Base-by-base conservation (phyloP, 1,140 invertebrate species). In the Pemphigus obesinymphae region DNA sequence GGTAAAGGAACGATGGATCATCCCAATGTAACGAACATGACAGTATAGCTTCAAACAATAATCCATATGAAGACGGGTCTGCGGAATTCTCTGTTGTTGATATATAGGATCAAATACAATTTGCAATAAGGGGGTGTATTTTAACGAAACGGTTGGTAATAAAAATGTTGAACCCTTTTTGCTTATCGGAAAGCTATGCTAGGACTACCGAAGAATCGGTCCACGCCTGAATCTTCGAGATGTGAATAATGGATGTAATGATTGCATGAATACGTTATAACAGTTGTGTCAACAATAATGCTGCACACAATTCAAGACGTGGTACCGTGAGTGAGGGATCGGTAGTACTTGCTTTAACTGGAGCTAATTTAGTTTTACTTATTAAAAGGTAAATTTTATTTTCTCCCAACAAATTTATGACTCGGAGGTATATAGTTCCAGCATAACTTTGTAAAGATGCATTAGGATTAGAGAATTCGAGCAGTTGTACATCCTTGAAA, bases 281-380 rank as follows among this genome's bases (percentile, higher is more conserved):
- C 1, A 83, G 34, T 31, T 84, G 61, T 2, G 84, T 84, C 58
- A 86, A 82, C 1, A 87, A 40, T 10, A 85, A 55, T 4, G 86
- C 85, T 11, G 84, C 86, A 78, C 85, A 87, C 3, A 87, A 75
- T 73, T 87, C 87, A 11, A 87, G 82, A 63, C 84, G 68, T 8
- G 85, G 85, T 29, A 87, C 83, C 7, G 84, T 85, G 0, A 85
- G 37, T 15, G 23, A 8, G 6, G 15, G 26, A 23, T 61, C 23
- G 4, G 5, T 26, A 5, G 26, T 8, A 26, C 11, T 11, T 61
- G 84, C 83, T 58, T 86, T 87, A 0, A 85, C 80, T 10, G 84
- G 86, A 8, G 83, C 61, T 17, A 84, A 81, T n/a, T 45, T 45
- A 13, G 43, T 45, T 10, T 45, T 45, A 45, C 43, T 11, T 8